phyloP scores from a whole-genome alignment of 53 echinoderm and acorn worm genomes.

The Paelopatides confundens region DNA sequence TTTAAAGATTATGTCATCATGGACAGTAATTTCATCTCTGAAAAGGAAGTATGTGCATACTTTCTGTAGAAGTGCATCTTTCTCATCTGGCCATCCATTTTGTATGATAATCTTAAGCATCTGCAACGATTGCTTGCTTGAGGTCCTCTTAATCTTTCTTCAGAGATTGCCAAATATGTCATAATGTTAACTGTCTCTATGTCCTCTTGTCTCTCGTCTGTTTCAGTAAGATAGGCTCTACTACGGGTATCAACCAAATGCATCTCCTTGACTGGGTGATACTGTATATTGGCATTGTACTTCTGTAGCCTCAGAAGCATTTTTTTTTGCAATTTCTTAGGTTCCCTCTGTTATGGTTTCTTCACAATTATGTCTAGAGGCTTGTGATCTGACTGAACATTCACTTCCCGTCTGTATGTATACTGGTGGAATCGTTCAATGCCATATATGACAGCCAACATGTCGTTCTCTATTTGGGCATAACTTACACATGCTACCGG shows the following conservation, averaged over 20 bases:
- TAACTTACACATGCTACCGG: too few species aligned
- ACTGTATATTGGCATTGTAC: conserved; percentile 30
- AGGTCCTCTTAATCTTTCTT: not conserved
- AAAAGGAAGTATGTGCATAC: conserved; percentile 52
- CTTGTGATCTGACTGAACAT: conserved; percentile 31
- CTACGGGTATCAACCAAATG: too few species aligned
- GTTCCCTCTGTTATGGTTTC: conserved; percentile 47
- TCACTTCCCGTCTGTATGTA: conserved; percentile 8
- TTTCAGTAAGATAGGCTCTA: conserved; percentile 32
- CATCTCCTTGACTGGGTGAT: too few species aligned
- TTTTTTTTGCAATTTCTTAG: conserved; percentile 25
- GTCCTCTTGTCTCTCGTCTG: not conserved
- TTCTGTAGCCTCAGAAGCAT: conserved; percentile 32
- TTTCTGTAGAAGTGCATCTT: too few species aligned
- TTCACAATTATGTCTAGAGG: conserved; percentile 44
- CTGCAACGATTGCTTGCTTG: too few species aligned
- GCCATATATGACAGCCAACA: not conserved
- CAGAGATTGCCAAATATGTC: too few species aligned
- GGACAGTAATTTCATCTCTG: too few species aligned
- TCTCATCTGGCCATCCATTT: too few species aligned
- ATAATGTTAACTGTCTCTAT: too few species aligned
- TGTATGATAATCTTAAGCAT: too few species aligned
- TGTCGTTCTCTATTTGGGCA: not conserved
- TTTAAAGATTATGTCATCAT: too few species aligned
- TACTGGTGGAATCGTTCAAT: conserved; percentile 56